phyloP scores from a whole-genome alignment of 2,888 invertebrate genomes.

The Liodrosophila aerea region DNA sequence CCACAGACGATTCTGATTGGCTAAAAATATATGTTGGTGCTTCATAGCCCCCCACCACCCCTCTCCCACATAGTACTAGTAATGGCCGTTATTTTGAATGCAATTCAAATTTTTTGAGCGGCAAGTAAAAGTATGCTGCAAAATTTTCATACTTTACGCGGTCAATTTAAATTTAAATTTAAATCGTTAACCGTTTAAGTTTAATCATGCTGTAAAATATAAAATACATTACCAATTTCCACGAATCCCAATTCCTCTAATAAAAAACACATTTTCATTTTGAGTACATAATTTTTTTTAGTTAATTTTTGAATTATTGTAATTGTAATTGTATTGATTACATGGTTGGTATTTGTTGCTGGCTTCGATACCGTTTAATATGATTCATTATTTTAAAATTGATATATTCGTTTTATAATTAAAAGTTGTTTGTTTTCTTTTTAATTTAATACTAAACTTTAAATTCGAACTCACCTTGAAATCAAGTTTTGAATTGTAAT shows the following conservation, averaged over 20 bases:
- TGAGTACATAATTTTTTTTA: conserved; percentile 67
- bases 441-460: conserved; percentile 65
- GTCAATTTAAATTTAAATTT: no score
- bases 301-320: conserved; percentile 62
- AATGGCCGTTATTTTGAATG: no score
- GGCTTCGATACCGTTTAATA: conserved; percentile 64
- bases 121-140: neutral
- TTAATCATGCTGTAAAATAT: no score
- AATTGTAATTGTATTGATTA: conserved; percentile 71
- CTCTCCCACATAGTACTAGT: no score
- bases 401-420: conserved; percentile 64
- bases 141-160: no score
- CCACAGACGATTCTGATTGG: no score
- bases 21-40: no score
- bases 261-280: conserved; percentile 12
- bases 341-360: conserved; percentile 54
- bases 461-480: conserved; percentile 79
- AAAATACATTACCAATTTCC: no score
- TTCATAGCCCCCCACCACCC: no score
- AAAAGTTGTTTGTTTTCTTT: conserved; percentile 39
- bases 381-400: conserved; percentile 70
- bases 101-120: no score
- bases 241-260: neutral
- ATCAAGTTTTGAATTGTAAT: conserved; percentile 46
- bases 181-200: no score